Evolutionary conservation across 2,888 invertebrate genomes (phyloP).

Genomic region (Eristalis intricaria): DNA sequence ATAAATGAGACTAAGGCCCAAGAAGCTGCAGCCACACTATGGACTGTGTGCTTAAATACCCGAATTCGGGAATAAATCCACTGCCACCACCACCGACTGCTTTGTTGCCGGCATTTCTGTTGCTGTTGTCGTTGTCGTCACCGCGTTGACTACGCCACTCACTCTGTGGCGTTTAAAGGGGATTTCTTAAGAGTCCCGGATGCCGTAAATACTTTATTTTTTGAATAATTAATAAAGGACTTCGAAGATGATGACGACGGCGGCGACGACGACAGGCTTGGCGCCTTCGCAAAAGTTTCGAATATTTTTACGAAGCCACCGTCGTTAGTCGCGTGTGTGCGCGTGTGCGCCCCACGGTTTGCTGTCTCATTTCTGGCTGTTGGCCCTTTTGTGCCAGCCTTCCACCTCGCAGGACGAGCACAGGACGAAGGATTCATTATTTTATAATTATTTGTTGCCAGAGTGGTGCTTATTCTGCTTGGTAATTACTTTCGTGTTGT

Average conservation of each 20-base stretch:
- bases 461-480: constrained; percentile 72
- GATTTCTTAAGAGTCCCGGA: constrained; percentile 56
- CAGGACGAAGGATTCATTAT: constrained; percentile 69
- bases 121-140: background rate
- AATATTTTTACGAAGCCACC: constrained; percentile 7
- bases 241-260: constrained; percentile 22
- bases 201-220: constrained; percentile 60
- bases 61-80: constrained; percentile 42
- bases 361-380: constrained; percentile 33
- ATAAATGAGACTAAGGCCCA: constrained; percentile 58
- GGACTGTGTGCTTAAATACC: constrained; percentile 39
- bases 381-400: constrained; percentile 23
- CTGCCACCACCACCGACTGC: background rate
- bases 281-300: constrained; percentile 49
- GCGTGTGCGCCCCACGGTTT: constrained; percentile 20
- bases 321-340: background rate
- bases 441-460: constrained; percentile 72
- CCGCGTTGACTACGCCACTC: background rate
- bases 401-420: background rate
- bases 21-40: constrained; percentile 17
- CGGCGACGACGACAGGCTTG: constrained; percentile 35
- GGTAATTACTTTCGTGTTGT: constrained; percentile 71
- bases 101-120: background rate
- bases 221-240: constrained; percentile 71
- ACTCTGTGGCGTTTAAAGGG: constrained; percentile 26